phyloP scores from a whole-genome alignment of 2,888 invertebrate species.

The Eubasilissa splendida region DNA sequence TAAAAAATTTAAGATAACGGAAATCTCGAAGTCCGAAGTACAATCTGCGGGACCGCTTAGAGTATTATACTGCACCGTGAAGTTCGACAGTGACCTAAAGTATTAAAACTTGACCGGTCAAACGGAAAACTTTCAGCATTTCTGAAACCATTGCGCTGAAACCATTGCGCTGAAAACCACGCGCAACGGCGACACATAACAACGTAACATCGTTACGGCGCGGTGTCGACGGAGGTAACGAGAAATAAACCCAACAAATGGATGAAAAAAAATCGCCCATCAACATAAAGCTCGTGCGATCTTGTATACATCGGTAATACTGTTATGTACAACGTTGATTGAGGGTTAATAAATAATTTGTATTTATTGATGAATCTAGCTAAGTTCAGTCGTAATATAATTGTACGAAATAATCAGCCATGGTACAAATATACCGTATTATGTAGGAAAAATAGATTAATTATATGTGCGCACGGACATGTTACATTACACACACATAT shows the following conservation, averaged over 20 bases:
- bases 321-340: no score
- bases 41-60: neutral
- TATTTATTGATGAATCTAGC: no score
- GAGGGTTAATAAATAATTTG: no score
- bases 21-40: neutral
- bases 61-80: neutral
- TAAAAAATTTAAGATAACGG: no score
- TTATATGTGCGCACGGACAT: no score
- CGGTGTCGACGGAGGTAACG: slow-evolving; percentile 5
- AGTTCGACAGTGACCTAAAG: slow-evolving; percentile 9
- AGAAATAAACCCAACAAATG: slow-evolving; percentile 3
- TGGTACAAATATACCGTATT: no score
- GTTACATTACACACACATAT: no score
- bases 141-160: slow-evolving; percentile 7
- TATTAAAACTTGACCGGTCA: slow-evolving; percentile 4
- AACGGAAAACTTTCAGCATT: neutral
- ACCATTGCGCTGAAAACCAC: slow-evolving; percentile 20
- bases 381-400: no score
- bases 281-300: no score
- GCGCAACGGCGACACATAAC: slow-evolving; percentile 23
- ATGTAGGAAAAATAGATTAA: no score
- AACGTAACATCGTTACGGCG: neutral
- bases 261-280: neutral
- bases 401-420: no score
- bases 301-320: no score